phyloP scores from a whole-genome alignment of 2,797 vertebrate species.

The Onychomys torridus region DNA sequence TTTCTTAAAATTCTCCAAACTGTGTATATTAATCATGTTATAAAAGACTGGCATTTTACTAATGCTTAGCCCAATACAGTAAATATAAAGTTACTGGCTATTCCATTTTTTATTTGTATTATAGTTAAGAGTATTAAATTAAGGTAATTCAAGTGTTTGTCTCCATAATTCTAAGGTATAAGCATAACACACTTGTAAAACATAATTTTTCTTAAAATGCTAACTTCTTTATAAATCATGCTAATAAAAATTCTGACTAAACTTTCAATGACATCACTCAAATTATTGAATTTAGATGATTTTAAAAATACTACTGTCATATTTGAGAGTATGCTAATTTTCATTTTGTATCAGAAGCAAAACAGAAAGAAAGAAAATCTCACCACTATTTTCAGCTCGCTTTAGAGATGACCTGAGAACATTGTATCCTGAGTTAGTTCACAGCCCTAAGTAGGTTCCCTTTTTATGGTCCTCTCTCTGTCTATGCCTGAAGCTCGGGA shows the following conservation, averaged over 20 bases:
- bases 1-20: background rate
- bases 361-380: background rate
- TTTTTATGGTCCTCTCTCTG: background rate
- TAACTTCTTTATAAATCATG: background rate
- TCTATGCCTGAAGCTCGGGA: background rate
- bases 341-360: background rate
- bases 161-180: background rate
- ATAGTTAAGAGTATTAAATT: background rate
- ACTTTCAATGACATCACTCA: background rate
- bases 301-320: background rate
- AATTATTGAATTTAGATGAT: background rate
- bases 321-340: background rate
- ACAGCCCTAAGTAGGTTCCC: background rate
- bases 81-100: background rate
- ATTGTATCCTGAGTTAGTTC: accelerated
- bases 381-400: background rate
- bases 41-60: background rate
- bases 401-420: background rate
- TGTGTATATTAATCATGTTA: background rate
- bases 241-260: background rate
- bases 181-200: background rate
- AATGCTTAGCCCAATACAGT: background rate
- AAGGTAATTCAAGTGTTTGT: background rate
- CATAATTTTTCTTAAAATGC: background rate
- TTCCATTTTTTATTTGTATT: background rate